Conservation (phyloP, 2,113 vertebrate genomes). For the Crotalus tigris region DNA sequence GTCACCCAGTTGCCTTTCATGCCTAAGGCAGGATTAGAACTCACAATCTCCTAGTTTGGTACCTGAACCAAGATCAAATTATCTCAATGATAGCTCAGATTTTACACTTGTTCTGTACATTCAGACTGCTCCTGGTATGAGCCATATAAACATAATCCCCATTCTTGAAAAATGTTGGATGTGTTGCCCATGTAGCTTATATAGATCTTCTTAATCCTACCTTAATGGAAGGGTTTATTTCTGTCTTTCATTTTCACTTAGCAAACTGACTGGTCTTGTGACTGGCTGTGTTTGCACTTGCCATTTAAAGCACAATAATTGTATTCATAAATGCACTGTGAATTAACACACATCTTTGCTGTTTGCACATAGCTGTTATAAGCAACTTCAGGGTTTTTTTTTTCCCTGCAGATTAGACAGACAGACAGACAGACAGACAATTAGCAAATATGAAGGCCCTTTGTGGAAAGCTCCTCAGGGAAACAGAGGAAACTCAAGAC, state of each 20-base stretch:
- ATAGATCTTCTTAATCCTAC: background rate
- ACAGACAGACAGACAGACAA: too few species aligned
- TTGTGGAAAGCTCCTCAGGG: background rate
- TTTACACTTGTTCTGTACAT: background rate
- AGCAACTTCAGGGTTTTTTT: background rate
- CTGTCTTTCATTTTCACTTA: background rate
- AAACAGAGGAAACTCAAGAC: background rate
- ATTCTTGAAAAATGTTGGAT: background rate
- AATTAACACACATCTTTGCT: background rate
- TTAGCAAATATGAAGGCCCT: background rate
- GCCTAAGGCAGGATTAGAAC: background rate
- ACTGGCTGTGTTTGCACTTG: background rate
- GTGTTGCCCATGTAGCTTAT: background rate
- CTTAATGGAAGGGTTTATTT: background rate
- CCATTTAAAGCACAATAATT: background rate
- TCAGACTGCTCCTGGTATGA: background rate
- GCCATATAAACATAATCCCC: background rate
- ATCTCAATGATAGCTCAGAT: background rate
- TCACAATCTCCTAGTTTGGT: background rate
- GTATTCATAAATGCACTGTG: background rate
- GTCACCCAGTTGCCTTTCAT: background rate
- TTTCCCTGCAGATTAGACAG: background rate
- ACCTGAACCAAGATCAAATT: background rate
- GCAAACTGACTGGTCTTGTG: background rate
- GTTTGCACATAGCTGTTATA: background rate